phyloP scores from a whole-genome alignment of 2,797 vertebrate genomes.

The Sternarchorhynchus goeldii region DNA sequence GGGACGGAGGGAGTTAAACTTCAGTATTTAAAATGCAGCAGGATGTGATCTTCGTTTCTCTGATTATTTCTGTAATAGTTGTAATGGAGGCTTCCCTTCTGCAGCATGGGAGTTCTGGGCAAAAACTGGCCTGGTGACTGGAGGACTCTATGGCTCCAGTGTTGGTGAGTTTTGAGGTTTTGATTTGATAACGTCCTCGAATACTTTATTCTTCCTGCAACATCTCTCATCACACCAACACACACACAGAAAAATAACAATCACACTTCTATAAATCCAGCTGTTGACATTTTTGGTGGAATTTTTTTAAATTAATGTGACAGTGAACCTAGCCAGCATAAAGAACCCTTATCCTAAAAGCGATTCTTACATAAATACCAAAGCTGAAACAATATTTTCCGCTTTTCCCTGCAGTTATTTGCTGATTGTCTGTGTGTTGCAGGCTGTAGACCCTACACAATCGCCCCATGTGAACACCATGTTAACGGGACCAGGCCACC shows the following conservation, averaged over 20 bases:
- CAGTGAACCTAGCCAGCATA: no score
- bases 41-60: not conserved
- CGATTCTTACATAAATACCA: not conserved
- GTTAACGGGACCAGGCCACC: slow-evolving; percentile 86
- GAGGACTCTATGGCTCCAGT: slow-evolving; percentile 86
- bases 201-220: not conserved
- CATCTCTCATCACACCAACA: no score
- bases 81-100: slow-evolving; percentile 82
- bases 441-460: slow-evolving; percentile 91
- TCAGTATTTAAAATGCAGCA: no score
- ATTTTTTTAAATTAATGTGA: no score
- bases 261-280: no score
- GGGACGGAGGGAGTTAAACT: no score
- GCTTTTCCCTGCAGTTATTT: not conserved
- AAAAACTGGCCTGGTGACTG: slow-evolving; percentile 85
- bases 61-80: slow-evolving; percentile 68
- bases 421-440: not conserved
- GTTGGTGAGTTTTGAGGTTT: slow-evolving; percentile 74
- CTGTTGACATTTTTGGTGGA: no score
- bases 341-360: no score
- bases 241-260: no score
- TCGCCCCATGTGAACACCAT: slow-evolving; percentile 89
- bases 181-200: not conserved
- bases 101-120: slow-evolving; percentile 89
- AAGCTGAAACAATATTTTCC: not conserved